Percentiles rank a stretch among this genome's conserved stretches.
phyloP scores from a whole-genome alignment of 2,797 vertebrate genomes.

The Ispidina picta region DNA sequence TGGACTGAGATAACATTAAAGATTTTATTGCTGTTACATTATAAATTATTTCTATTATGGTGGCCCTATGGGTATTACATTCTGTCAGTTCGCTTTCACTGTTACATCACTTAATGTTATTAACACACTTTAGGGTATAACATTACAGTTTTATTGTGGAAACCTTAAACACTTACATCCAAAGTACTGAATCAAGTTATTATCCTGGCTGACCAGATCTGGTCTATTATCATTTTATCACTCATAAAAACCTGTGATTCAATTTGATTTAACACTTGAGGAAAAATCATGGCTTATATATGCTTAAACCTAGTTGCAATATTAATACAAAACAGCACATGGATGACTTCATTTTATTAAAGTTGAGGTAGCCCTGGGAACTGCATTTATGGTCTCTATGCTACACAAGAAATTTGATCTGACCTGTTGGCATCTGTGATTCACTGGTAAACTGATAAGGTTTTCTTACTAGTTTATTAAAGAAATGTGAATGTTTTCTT shows the following conservation, averaged over 20 bases:
- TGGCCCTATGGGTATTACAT: conserved; percentile 88
- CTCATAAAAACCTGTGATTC: conserved; percentile 80
- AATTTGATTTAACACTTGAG: conserved; percentile 79
- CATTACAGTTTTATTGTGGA: conserved; percentile 97
- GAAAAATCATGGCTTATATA: conserved; percentile 62
- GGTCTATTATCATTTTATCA: conserved; percentile 81
- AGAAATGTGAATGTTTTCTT: conserved; percentile 30
- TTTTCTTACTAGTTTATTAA: conserved; percentile 40
- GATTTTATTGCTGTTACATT: conserved; percentile 98
- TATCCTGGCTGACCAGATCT: conserved; percentile 87
- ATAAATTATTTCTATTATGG: conserved; percentile 98
- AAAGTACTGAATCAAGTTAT: conserved; percentile 96
- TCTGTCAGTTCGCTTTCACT: conserved; percentile 92
- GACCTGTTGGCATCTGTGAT: conserved; percentile 70
- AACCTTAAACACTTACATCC: conserved; percentile 97
- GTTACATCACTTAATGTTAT: conserved; percentile 99
- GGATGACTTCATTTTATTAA: conserved; percentile 82
- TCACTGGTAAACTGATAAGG: conserved; percentile 62
- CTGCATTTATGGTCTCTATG: conserved; percentile 65
- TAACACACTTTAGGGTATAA: conserved; percentile 98
- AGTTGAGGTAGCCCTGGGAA: conserved; percentile 72
- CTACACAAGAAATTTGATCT: conserved; percentile 61
- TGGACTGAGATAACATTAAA: conserved; percentile 94
- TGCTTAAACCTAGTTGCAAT: conserved; percentile 68
- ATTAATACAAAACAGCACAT: conserved; percentile 76